These are phyloP conservation scores for Unio delphinus DNA, from an alignment of 2,888 invertebrate species.

Conservation along the genomic window DNA sequence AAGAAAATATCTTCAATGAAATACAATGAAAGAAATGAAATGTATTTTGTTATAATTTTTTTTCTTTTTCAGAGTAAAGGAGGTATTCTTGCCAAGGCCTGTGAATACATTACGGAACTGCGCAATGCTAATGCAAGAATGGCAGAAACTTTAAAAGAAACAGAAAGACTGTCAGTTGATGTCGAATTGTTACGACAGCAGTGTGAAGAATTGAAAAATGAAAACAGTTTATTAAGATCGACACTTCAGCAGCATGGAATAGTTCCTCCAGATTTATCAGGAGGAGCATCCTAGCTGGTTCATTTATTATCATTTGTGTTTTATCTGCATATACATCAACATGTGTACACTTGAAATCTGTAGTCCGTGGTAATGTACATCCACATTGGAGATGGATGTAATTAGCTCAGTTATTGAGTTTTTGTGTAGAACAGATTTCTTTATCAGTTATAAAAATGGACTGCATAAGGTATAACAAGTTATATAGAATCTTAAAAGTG, in stretches of 20 bases:
- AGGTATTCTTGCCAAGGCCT: constrained; percentile 94
- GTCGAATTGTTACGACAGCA: constrained; percentile 82
- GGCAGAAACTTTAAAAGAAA: constrained; percentile 78
- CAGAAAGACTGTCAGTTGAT: constrained; percentile 82
- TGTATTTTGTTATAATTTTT: constrained; percentile 14
- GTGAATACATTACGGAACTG: constrained; percentile 92
- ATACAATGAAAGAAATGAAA: no score
- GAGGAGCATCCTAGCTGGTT: constrained; percentile 3
- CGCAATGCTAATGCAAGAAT: constrained; percentile 84
- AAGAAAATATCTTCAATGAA: no score
- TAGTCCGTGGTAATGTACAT: no score
- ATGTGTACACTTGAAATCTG: no score
- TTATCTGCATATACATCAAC: no score
- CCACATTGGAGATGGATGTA: no score
- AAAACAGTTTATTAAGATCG: constrained; percentile 80
- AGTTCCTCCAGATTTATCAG: constrained; percentile 53
- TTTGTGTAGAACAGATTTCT: no score
- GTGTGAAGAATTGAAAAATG: constrained; percentile 81
- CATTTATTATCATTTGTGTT: no score
- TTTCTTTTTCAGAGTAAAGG: constrained; percentile 85
- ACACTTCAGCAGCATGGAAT: constrained; percentile 81
- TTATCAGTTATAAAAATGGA: no score
- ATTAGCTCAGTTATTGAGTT: no score
- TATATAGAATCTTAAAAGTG: no score
- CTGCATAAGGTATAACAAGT: no score